phyloP scores from a whole-genome alignment of 2,113 vertebrate species.

The Ciconia boyciana region DNA sequence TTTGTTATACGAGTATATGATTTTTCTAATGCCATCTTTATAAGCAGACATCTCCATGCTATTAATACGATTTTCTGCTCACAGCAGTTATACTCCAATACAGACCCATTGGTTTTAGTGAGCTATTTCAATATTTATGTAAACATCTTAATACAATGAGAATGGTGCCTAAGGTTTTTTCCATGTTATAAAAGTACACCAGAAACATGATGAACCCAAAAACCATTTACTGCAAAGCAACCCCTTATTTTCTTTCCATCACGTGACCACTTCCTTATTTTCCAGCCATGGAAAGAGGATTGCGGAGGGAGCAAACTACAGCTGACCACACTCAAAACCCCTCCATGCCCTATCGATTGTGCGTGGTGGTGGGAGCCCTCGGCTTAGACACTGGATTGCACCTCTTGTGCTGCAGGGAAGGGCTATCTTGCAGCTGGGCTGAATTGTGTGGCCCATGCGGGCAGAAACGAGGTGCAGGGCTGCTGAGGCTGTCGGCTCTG shows the following conservation, averaged over 20 bases:
- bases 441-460: fast-evolving
- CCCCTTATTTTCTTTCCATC: background rate
- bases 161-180: background rate
- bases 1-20: background rate
- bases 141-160: background rate
- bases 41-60: background rate
- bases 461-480: background rate
- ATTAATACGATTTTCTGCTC: background rate
- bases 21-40: background rate
- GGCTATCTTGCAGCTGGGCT: background rate
- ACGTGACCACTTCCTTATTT: background rate
- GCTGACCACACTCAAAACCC: background rate
- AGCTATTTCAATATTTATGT: background rate
- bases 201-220: background rate
- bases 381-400: background rate
- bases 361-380: fast-evolving
- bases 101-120: background rate
- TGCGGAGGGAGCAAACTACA: background rate
- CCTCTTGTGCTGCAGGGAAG: background rate
- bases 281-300: background rate
- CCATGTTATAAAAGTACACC: background rate
- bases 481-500: too few relatives aligned
- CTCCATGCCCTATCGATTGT: fast-evolving
- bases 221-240: fast-evolving
- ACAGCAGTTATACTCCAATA: background rate